Percentiles rank a stretch among this genome's conserved stretches.
Conservation (phyloP, 2,888 invertebrate genomes). For the Chelonus formosanus region DNA sequence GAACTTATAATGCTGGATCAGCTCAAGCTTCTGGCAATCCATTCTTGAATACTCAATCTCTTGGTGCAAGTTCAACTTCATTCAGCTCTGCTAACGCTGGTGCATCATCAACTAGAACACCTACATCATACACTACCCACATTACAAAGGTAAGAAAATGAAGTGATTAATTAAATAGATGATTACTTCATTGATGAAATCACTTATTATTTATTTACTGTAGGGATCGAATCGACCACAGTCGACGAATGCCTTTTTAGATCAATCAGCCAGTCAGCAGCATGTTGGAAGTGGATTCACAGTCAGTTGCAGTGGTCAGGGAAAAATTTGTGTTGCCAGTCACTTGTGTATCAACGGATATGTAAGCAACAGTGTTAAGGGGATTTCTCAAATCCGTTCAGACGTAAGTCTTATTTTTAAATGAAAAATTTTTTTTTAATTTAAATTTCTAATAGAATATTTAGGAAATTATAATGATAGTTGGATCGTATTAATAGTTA, state of each 20-base stretch:
- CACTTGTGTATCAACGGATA: slow-evolving; percentile 71
- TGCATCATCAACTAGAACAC: too few species aligned
- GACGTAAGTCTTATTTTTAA: slow-evolving; percentile 65
- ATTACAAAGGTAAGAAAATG: too few species aligned
- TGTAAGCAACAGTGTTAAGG: slow-evolving; percentile 67
- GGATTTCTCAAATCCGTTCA: slow-evolving; percentile 66
- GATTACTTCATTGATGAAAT: too few species aligned
- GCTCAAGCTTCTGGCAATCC: too few species aligned
- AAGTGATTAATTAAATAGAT: not conserved
- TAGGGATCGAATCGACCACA: not conserved
- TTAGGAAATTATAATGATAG: too few species aligned
- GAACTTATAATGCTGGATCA: too few species aligned
- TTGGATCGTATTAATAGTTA: slow-evolving; percentile 8
- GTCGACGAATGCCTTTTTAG: slow-evolving; percentile 6
- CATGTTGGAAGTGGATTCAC: slow-evolving; percentile 63
- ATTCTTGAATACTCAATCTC: too few species aligned
- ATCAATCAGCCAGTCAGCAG: slow-evolving; percentile 46
- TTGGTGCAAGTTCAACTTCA: too few species aligned
- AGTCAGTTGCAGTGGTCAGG: slow-evolving; percentile 70
- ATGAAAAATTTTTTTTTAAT: slow-evolving; percentile 19
- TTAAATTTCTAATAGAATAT: not conserved
- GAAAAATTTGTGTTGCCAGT: slow-evolving; percentile 71
- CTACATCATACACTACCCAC: too few species aligned
- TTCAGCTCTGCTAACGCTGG: too few species aligned
- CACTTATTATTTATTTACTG: slow-evolving; percentile 1